A percentile compares a stretch with the other conserved stretches of the same genome.
These are phyloP conservation scores for Diceros bicornis DNA, from an alignment of 2,797 vertebrate genomes.

Conservation along the genomic window DNA sequence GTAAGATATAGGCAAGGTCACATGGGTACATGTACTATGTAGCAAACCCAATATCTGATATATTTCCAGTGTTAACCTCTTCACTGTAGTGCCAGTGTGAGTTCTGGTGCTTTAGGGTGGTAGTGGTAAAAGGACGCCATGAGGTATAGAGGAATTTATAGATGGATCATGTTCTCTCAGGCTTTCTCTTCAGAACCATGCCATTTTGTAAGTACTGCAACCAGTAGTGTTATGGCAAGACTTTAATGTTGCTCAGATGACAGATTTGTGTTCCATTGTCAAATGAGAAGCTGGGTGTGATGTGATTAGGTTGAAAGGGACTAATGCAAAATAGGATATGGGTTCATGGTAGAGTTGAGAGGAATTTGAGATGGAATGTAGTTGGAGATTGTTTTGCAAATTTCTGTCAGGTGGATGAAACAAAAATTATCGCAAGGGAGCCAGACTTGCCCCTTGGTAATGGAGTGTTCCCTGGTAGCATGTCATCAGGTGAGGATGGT, in stretches of 20 bases:
- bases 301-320: not conserved
- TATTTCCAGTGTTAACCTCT: not conserved
- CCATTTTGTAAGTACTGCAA: not conserved
- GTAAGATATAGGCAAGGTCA: not conserved
- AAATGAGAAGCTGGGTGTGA: not conserved
- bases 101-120: not conserved
- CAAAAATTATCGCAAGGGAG: not conserved
- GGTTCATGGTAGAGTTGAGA: not conserved
- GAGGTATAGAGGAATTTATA: not conserved
- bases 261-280: not conserved
- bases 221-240: not conserved
- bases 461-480: not conserved
- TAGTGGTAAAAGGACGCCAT: not conserved
- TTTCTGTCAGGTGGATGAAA: not conserved
- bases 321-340: not conserved
- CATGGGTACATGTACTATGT: rapidly evolving
- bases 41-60: not conserved
- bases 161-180: not conserved
- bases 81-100: not conserved
- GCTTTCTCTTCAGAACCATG: not conserved
- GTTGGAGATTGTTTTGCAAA: not conserved
- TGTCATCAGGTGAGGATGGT: not conserved
- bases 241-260: not conserved
- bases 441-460: not conserved
- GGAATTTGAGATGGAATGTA: not conserved